Evolutionary conservation across 2,888 invertebrate species (phyloP).

Genomic region (Strigamia maritima): DNA sequence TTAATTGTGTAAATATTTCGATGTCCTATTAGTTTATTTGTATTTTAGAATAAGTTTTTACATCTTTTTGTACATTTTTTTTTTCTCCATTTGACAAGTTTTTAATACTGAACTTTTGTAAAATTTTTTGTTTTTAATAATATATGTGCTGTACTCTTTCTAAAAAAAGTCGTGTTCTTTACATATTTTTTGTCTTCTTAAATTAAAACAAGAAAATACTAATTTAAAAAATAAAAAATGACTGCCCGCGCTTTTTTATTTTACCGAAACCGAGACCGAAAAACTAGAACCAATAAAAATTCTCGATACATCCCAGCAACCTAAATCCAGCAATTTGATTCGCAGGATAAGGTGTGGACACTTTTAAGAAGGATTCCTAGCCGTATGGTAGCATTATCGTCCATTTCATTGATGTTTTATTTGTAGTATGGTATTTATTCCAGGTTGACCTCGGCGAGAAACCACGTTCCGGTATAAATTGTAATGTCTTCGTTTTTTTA

Average conservation of each 20-base stretch:
- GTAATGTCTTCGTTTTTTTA: too few relatives aligned
- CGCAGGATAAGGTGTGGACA: neutral
- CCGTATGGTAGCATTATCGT: neutral
- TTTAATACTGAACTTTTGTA: neutral
- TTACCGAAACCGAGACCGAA: too few relatives aligned
- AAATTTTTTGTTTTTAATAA: neutral
- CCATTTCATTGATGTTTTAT: neutral
- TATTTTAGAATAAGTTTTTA: constrained; percentile 6
- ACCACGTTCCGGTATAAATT: too few relatives aligned
- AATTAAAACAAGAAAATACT: constrained; percentile 12
- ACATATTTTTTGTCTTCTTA: neutral
- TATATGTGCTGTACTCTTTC: constrained; percentile 4
- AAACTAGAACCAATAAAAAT: neutral
- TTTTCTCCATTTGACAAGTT: neutral
- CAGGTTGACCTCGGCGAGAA: neutral
- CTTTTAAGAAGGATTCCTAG: neutral
- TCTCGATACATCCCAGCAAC: neutral
- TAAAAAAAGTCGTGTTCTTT: constrained; percentile 8
- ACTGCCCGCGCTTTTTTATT: neutral
- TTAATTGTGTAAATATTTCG: neutral
- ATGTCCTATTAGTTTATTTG: neutral
- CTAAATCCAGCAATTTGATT: neutral
- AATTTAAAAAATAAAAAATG: neutral
- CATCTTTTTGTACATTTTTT: constrained; percentile 9
- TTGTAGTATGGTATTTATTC: neutral